A percentile compares a stretch with the other conserved stretches of the same genome.
These are phyloP conservation scores for Coptodon rendalli DNA, from an alignment of 2,113 vertebrate species.

Conservation along the genomic window DNA sequence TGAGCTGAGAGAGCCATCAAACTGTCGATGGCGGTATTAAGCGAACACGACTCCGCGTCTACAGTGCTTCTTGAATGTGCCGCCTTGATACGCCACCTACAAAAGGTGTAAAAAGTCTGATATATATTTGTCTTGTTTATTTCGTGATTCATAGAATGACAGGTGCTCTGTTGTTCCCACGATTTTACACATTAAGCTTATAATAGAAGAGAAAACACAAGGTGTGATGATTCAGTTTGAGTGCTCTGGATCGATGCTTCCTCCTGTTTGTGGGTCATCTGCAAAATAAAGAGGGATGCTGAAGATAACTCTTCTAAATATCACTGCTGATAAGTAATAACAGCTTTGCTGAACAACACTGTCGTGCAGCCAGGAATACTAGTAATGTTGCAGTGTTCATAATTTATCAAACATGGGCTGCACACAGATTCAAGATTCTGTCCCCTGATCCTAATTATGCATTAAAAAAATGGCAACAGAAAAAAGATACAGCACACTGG, in stretches of 20 bases:
- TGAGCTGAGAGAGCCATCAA: not conserved
- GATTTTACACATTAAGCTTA: not conserved
- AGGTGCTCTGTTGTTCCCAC: not conserved
- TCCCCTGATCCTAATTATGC: not conserved
- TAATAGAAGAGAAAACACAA: not conserved
- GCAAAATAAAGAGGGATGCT: slow-evolving; percentile 1
- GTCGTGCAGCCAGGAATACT: not conserved
- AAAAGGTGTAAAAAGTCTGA: not conserved
- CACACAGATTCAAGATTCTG: not conserved
- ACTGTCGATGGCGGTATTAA: not conserved
- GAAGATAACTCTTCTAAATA: not conserved
- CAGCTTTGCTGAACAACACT: not conserved
- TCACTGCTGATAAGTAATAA: not conserved
- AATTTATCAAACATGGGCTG: not conserved
- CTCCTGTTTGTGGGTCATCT: slow-evolving; percentile 21
- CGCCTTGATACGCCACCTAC: not conserved
- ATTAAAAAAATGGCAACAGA: not conserved
- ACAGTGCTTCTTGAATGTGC: not conserved
- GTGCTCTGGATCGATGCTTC: not conserved
- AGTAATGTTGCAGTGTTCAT: not conserved
- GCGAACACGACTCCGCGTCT: not conserved
- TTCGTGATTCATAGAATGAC: not conserved
- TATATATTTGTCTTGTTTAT: not conserved
- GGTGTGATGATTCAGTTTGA: not conserved
- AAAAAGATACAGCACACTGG: not conserved